Conservation (phyloP, 2,113 vertebrate genomes). For the Petrocephalus microphthalmus region DNA sequence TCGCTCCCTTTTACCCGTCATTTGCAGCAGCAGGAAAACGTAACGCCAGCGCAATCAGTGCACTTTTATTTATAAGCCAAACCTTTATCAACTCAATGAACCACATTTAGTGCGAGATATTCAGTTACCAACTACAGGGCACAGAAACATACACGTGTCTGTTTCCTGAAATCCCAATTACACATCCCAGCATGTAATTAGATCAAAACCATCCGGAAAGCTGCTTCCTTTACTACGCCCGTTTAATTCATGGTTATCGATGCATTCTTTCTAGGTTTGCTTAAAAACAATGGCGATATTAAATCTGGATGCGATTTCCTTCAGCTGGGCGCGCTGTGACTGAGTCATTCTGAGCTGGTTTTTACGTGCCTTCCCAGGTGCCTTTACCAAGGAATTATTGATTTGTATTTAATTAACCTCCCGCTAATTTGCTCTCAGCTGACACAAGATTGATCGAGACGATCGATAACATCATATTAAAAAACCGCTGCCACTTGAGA, state of each 20-base stretch:
- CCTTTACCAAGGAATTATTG: constrained; percentile 45
- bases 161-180: not conserved
- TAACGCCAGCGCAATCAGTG: not conserved
- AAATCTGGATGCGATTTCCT: not conserved
- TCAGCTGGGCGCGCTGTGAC: not conserved
- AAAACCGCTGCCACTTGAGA: constrained; percentile 39
- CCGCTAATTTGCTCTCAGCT: constrained; percentile 52
- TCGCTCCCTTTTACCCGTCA: not conserved
- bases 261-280: not conserved
- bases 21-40: not conserved
- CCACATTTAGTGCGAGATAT: not conserved
- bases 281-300: not conserved
- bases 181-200: not conserved
- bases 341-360: constrained; percentile 5
- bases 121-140: not conserved
- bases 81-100: not conserved
- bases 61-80: not conserved
- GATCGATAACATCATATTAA: constrained; percentile 51
- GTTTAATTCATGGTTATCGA: not conserved
- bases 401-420: constrained; percentile 56
- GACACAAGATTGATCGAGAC: constrained; percentile 49
- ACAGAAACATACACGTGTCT: not conserved
- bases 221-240: not conserved
- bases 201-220: constrained; percentile 1
- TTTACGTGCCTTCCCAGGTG: constrained; percentile 11